Base-by-base conservation (phyloP, 2,888 invertebrate genomes). In the Brenthis hecate region DNA sequence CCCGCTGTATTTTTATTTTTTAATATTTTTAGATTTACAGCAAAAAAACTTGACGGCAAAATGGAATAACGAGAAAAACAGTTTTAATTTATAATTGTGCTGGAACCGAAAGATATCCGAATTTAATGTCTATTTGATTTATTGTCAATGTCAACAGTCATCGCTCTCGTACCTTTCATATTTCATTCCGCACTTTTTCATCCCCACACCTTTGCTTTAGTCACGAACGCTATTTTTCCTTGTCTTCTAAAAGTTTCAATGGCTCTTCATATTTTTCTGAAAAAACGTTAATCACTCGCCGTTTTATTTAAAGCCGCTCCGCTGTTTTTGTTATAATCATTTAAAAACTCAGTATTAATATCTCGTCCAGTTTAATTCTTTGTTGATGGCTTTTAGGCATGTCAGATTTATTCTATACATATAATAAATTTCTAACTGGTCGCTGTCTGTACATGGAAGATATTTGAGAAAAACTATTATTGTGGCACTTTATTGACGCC, bases 131-230 rank as follows among this genome's bases (percentile, higher is more conserved):
- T 64, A 48, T 71, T 67, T 73, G 72, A 75, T 72, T 75, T 75
- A 75, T 74, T 65, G 73, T 68, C 64, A 69, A 64, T 68, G 73
- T 68, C 67, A 69, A 56, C 69, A 70, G 62, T 66, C 71, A 62
- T 66, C 62, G 67, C 69, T 70, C 70, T 73, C 72, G 60, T 68
- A 68, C 68, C 68, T 73, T 71, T 71, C 64, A 56, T 69, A 62
- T 72, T 74, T 69, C 64, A 72, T 70, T 66, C 51, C 66, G 62
- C 60, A 51, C 47, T 54, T 28, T 53, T 48, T 64, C 56, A 66
- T 54, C 64, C 64, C 36, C 56, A 66, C 62, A 68, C 67, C 62
- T 68, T 64, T 60, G 56, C 50, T 51, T 68, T 58, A 69, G 70
- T 64, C 71, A 70, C 68, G 73, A 64, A 73, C 64, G 47, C 56